phyloP scores from a whole-genome alignment of 2,113 vertebrate genomes.

The Cryptoleucopteryx plumbea region DNA sequence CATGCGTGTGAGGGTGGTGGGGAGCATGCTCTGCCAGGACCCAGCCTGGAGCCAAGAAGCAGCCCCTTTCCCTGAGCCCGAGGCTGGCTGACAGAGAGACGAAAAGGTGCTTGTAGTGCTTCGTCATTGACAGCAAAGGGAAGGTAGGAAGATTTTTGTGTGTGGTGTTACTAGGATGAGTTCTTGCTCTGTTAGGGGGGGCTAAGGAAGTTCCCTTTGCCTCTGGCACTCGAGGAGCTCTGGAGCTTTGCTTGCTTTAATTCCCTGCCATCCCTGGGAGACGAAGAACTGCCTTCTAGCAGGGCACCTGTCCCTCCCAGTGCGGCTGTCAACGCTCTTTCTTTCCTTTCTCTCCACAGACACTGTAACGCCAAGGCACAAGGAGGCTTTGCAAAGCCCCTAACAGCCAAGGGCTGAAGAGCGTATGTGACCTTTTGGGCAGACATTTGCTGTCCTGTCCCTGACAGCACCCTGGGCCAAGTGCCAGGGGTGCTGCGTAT shows the following conservation, averaged over 20 bases:
- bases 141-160: background rate
- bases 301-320: background rate
- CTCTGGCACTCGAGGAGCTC: background rate
- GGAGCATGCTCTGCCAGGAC: background rate
- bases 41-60: background rate
- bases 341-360: background rate
- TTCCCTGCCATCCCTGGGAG: background rate
- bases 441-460: background rate
- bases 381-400: background rate
- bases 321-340: rapidly evolving
- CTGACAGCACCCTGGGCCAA: background rate
- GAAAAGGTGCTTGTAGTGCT: background rate
- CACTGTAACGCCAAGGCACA: background rate
- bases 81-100: background rate
- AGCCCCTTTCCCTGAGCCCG: background rate
- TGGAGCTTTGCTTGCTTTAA: background rate
- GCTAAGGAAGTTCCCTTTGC: background rate
- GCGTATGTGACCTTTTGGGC: background rate
- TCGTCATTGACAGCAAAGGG: background rate
- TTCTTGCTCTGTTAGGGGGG: background rate
- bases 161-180: background rate
- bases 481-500: background rate
- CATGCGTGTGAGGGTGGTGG: rapidly evolving
- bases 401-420: background rate
- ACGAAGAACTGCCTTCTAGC: background rate